A percentile compares a stretch with the other conserved stretches of the same genome.
Conservation (phyloP, 2,888 invertebrate genomes). For the Hipparchia semele region DNA sequence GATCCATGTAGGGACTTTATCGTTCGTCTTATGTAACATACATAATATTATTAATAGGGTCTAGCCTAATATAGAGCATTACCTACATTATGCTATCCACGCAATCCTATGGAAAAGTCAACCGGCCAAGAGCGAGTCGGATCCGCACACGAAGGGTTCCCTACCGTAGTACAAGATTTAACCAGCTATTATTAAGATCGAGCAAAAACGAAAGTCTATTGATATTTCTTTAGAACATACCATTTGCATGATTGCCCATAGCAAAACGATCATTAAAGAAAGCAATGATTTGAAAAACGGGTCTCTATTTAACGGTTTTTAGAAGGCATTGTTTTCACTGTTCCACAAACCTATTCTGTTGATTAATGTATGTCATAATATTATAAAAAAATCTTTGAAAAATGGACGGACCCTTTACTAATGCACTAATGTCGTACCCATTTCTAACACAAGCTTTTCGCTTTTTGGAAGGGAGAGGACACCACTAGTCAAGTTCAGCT, state of each 20-base stretch:
- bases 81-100: constrained; percentile 13
- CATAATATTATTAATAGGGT: constrained; percentile 19
- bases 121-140: no score
- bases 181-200: neutral
- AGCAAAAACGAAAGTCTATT: neutral
- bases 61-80: constrained; percentile 25
- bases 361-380: neutral
- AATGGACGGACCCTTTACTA: no score
- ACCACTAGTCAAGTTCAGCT: neutral
- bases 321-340: constrained; percentile 10
- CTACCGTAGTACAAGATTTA: no score
- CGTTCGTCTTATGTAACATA: constrained; percentile 39
- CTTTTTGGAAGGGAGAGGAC: no score
- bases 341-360: constrained; percentile 1
- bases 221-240: constrained; percentile 19
- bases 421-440: no score
- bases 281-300: constrained; percentile 51
- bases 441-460: no score
- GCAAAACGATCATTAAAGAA: constrained; percentile 45
- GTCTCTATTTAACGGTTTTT: constrained; percentile 43
- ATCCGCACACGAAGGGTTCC: no score
- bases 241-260: constrained; percentile 42
- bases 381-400: no score
- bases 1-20: constrained; percentile 42
- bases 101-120: neutral